Base-by-base conservation (phyloP, 2,888 invertebrate genomes). In the Nezara viridula region DNA sequence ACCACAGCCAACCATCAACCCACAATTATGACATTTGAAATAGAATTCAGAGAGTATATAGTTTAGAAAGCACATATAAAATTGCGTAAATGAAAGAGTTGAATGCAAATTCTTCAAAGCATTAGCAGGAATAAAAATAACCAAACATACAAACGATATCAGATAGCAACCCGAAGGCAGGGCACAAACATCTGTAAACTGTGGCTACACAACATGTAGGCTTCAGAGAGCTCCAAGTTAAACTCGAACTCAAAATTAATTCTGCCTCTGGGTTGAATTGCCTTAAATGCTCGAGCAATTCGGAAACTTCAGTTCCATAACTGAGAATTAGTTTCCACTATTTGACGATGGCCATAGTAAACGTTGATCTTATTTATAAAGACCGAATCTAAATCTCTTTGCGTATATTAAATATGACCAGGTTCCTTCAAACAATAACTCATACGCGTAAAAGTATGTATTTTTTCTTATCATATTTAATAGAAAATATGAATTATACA, bases 241-340 rank as follows among this genome's bases (percentile, higher is more conserved):
- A 81, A 81, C 81, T 37, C n/a, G n/a, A 81, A 81, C 81, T 81
- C 81, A 81, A 47, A 81, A 81, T 81, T 81, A 81, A 81, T 81
- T 81, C 81, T 47, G 81, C 81, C 44, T n/a, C 81, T 81, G 12
- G 81, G n/a, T 40, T 40, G 40, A 77, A 77, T 77, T 77, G 77
- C 77, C 81, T 81, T 47, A 81, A 47, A 81, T 47, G 81, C 81
- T 81, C 44, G n/a, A 81, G 44, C 81, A 47, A 47, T 81, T 81
- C 81, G 40, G 40, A 16, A 81, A 81, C 44, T 81, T 47, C 81
- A 44, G 27, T 73, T 73, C 66, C 66, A 37, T 37, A 37, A 7
- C 66, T 19, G 32, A 7, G 32, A 16, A 60, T n/a, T 21, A 73
- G 66, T 73, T 73, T 73, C 66, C 9, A 7, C 19, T 73, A 37